Conservation (phyloP, 2,113 vertebrate genomes). For the Sphyrna mokarran region DNA sequence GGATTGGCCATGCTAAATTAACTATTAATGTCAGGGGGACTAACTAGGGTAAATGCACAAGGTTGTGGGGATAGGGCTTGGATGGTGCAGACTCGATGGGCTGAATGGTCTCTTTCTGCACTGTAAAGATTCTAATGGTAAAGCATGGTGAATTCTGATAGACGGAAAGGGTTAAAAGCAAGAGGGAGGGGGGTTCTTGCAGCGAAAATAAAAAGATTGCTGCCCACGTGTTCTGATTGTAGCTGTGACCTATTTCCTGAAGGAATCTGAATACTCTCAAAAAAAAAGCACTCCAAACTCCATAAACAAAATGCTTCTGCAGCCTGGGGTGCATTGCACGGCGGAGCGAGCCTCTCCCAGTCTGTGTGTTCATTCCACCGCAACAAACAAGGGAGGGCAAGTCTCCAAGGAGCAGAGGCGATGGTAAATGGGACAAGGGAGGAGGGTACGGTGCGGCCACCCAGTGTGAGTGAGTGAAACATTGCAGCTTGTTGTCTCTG, state of each 20-base stretch:
- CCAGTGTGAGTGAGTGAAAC: neutral
- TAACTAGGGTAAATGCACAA: too few species aligned
- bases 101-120: too few species aligned
- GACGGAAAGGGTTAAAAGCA: neutral
- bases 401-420: neutral
- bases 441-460: neutral
- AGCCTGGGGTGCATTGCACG: neutral
- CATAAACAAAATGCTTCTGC: neutral
- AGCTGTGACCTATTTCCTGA: constrained; percentile 2
- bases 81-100: too few species aligned
- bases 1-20: too few species aligned
- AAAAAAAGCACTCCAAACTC: neutral
- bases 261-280: neutral
- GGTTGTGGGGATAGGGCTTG: too few species aligned
- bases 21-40: too few species aligned
- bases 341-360: neutral
- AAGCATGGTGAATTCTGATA: neutral
- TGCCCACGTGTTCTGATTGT: neutral
- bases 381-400: neutral
- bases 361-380: neutral
- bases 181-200: neutral
- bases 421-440: neutral
- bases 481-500: neutral
- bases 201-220: neutral
- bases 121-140: too few species aligned